Conservation (phyloP, 1,140 invertebrate genomes). For the Macrocentrus cingulum region DNA sequence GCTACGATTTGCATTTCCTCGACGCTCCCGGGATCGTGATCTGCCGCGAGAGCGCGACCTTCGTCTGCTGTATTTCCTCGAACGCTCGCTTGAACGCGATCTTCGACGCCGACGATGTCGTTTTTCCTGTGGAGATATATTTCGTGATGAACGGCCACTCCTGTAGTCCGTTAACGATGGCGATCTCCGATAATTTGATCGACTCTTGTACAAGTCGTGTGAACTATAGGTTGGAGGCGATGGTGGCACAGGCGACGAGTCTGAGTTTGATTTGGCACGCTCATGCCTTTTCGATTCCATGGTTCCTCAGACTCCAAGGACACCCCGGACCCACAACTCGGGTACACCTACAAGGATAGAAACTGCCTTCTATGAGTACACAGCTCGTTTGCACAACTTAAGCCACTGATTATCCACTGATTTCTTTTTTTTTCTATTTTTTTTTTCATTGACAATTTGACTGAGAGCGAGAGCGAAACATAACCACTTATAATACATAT, state of each 20-base stretch:
- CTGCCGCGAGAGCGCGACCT: conserved; percentile 40
- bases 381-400: conserved; percentile 32
- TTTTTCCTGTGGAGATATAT: conserved; percentile 43
- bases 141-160: conserved; percentile 37
- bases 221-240: conserved; percentile 49
- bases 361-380: conserved; percentile 59
- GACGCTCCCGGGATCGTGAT: conserved; percentile 40
- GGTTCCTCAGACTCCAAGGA: background rate
- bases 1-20: conserved; percentile 25
- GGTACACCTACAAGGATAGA: conserved; percentile 59
- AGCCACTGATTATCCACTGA: conserved; percentile 41
- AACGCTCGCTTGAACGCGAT: conserved; percentile 24
- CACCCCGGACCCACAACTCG: conserved; percentile 32
- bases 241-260: conserved; percentile 45
- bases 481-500: too few species aligned
- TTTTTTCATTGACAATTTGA: background rate
- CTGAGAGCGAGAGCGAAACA: background rate
- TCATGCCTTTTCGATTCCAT: conserved; percentile 45
- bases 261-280: conserved; percentile 27
- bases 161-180: conserved; percentile 42
- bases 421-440: conserved; percentile 36
- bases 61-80: conserved; percentile 34
- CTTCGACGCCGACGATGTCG: conserved; percentile 35
- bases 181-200: conserved; percentile 41
- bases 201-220: conserved; percentile 40